phyloP scores from a whole-genome alignment of 2,888 invertebrate species.

The Pristionchus arcanus region DNA sequence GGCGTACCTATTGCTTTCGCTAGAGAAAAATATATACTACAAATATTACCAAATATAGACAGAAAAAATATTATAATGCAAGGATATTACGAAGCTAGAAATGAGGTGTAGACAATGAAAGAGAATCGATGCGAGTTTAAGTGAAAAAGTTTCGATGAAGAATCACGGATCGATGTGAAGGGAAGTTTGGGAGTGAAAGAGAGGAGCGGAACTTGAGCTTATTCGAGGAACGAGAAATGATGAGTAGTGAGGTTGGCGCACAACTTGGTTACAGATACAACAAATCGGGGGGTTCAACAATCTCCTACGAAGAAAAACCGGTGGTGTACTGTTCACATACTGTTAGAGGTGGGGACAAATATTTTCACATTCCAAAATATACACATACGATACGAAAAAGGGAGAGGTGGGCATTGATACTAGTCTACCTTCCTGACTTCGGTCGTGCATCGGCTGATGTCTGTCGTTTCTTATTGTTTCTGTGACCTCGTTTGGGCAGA shows the following conservation, averaged over 20 bases:
- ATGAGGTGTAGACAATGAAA: slow-evolving; percentile 27
- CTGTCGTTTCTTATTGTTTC: slow-evolving; percentile 70
- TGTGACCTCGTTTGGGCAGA: slow-evolving; percentile 69
- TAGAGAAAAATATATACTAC: neutral
- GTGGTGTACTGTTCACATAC: neutral
- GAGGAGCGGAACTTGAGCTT: slow-evolving; percentile 20
- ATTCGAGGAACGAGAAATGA: slow-evolving; percentile 27
- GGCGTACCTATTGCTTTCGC: slow-evolving; percentile 26
- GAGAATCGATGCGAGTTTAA: slow-evolving; percentile 23
- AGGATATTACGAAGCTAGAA: neutral
- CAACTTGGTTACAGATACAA: slow-evolving; percentile 20
- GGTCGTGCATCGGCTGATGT: slow-evolving; percentile 63
- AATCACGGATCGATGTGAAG: slow-evolving; percentile 34
- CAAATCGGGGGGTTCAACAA: neutral
- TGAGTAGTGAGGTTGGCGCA: neutral
- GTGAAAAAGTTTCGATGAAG: slow-evolving; percentile 21
- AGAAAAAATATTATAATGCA: slow-evolving; percentile 16
- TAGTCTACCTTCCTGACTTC: slow-evolving; percentile 44
- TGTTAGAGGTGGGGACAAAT: neutral
- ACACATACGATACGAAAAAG: slow-evolving; percentile 2
- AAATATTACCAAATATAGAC: neutral
- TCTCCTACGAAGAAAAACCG: slow-evolving; percentile 24
- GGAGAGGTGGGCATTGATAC: neutral
- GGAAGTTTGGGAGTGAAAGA: slow-evolving; percentile 10
- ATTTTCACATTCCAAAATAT: neutral